A percentile compares a stretch with the other conserved stretches of the same genome.
Evolutionary conservation across 2,888 invertebrate species (phyloP).

Genomic region (Xestia xanthographa): DNA sequence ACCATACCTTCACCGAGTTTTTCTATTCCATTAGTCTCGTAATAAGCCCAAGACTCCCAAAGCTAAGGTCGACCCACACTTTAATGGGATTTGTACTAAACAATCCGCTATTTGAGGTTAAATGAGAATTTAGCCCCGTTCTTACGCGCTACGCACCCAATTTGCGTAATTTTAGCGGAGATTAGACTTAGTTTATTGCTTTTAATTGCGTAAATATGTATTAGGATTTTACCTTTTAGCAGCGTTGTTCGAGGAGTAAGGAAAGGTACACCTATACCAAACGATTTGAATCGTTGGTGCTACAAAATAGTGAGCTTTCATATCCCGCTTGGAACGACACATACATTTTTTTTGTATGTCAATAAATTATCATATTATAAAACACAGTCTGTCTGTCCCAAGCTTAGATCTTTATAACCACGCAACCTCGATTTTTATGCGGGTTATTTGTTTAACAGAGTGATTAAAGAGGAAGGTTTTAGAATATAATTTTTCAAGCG

Average conservation of each 20-base stretch:
- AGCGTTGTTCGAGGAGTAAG: constrained; percentile 26
- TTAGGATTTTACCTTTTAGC: constrained; percentile 58
- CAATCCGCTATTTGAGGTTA: constrained; percentile 63
- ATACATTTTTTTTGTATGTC: too few relatives aligned
- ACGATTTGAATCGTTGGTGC: not conserved
- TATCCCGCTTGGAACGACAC: not conserved
- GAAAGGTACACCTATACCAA: not conserved
- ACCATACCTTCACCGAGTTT: constrained; percentile 20
- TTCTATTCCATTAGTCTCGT: constrained; percentile 48
- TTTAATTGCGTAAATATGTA: constrained; percentile 66
- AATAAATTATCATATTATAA: too few relatives aligned
- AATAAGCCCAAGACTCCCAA: constrained; percentile 56
- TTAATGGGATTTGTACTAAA: constrained; percentile 67
- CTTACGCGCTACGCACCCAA: constrained; percentile 60
- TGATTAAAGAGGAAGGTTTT: too few relatives aligned
- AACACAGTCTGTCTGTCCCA: too few relatives aligned
- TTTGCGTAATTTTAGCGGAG: constrained; percentile 64
- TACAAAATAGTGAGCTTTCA: not conserved
- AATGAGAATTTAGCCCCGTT: constrained; percentile 62
- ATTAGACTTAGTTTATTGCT: constrained; percentile 62
- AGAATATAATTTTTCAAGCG: too few relatives aligned
- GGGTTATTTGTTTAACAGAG: too few relatives aligned
- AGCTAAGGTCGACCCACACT: constrained; percentile 53
- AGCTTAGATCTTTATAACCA: too few relatives aligned
- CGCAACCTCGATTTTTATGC: too few relatives aligned